Percentiles rank a stretch among this genome's conserved stretches.
Conservation (phyloP, 2,888 invertebrate genomes). For the Lutraria lutraria region DNA sequence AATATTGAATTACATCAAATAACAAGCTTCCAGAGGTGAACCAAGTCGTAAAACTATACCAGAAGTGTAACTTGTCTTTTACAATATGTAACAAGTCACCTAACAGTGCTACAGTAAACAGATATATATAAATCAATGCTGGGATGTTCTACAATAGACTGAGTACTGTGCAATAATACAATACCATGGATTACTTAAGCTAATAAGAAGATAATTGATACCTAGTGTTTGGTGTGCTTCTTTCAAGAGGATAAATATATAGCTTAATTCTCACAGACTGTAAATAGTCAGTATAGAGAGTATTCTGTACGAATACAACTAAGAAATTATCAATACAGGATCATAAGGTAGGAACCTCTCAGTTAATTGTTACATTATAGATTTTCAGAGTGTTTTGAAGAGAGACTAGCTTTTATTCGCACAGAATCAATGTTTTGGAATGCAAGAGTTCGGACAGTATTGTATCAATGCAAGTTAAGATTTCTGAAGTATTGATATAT, state of each 20-base stretch:
- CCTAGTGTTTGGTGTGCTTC: neutral
- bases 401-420: neutral
- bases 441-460: neutral
- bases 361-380: neutral
- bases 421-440: neutral
- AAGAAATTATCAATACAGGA: neutral
- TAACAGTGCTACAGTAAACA: neutral
- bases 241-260: neutral
- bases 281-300: neutral
- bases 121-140: neutral
- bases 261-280: neutral
- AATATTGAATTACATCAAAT: neutral
- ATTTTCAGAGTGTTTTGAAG: neutral
- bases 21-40: neutral
- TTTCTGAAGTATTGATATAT: too few species aligned
- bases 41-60: neutral
- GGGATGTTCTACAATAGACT: neutral
- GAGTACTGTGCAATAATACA: neutral
- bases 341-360: neutral
- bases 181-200: neutral
- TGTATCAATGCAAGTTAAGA: too few species aligned
- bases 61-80: neutral
- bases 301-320: neutral
- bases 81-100: neutral
- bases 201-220: conserved; percentile 6